Evolutionary conservation across 92 coral and sea anemone genomes (phyloP).

Genomic region (Bergia sp.): DNA sequence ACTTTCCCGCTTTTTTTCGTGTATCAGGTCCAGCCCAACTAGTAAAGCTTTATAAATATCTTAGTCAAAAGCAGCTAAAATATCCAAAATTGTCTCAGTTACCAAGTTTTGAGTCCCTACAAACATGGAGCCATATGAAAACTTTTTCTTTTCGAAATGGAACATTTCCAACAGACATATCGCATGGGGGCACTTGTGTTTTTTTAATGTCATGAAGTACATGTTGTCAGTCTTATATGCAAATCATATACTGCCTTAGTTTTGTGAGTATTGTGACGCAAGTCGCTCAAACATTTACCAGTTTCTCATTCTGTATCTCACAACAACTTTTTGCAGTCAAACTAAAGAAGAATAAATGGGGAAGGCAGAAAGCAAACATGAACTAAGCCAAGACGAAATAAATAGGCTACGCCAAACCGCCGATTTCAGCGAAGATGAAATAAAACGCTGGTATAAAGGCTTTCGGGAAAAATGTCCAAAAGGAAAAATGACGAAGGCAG

Average conservation of each 20-base stretch:
- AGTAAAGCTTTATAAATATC: too few species aligned
- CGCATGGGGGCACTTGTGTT: not conserved
- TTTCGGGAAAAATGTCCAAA: conserved; percentile 92
- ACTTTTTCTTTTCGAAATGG: not conserved
- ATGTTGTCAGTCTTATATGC: not conserved
- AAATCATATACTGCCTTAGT: not conserved
- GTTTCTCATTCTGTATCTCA: not conserved
- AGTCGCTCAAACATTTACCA: not conserved
- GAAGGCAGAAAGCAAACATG: conserved; percentile 67
- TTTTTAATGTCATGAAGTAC: too few species aligned
- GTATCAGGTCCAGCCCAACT: too few species aligned
- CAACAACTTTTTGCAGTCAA: too few species aligned
- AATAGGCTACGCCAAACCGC: conserved; percentile 83
- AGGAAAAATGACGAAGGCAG: conserved; percentile 91
- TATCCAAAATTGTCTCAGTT: not conserved
- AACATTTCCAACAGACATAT: too few species aligned
- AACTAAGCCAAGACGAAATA: conserved; percentile 78
- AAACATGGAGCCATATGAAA: not conserved
- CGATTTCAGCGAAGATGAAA: conserved; percentile 87
- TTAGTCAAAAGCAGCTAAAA: too few species aligned
- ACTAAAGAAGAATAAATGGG: conserved; percentile 57
- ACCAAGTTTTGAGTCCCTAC: not conserved
- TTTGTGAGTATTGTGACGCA: not conserved
- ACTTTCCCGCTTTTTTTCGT: too few species aligned
- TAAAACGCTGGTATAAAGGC: conserved; percentile 86